Evolutionary conservation across 1,140 invertebrate genomes (phyloP), one percentile per base, ranked within the genome.

Genomic region (Pteromalus puparum): DNA sequence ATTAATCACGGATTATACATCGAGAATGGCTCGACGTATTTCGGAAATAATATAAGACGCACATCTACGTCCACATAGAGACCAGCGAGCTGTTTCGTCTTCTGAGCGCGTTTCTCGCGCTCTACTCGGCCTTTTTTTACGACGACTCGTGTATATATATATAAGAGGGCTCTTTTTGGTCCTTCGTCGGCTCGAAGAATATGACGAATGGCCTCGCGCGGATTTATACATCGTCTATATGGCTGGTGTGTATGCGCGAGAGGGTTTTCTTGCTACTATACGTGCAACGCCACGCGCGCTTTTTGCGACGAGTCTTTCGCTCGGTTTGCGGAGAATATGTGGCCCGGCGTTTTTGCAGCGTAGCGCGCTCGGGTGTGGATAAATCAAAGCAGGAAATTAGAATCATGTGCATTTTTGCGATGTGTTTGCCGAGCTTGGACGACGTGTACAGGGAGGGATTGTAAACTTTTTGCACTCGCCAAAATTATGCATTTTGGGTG

Each of bases 1-100:
- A 81, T 81, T 81, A 81, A 81, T 81, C 80, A 81, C 13, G 24
- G 80, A 81, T 73, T 81, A 53, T 42, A 26, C 70, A 28, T 73
- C 26, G 42, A 18, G 65, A 46, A 48, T n/a, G 7, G 38, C 46
- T 61, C 15, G 12, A n/a, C 74, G 70, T 2, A 26, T 73, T 81
- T 73, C 79, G 42, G 68, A 68, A 72, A 82, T 82, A 81, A 81
- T 73, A 81, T 53, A 75, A 75, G 48, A 9, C 13, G 18, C 12
- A 42, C 38, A 42, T 42, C 38, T 42, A 73, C 70, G 30, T 30
- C 28, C 70, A 26, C 28, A 18, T 28, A 24, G 7, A 2, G 1
- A 2, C 2, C 24, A 9, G 67, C 67, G 18, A n/a, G 75, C 38
- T 53, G 46, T 61, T 77, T 48, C 75, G 9, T 18, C 34, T 30